Evolutionary conservation across 2,888 invertebrate genomes (phyloP), one percentile per base, ranked within the genome.

Genomic region (Alloplasta piceator): DNA sequence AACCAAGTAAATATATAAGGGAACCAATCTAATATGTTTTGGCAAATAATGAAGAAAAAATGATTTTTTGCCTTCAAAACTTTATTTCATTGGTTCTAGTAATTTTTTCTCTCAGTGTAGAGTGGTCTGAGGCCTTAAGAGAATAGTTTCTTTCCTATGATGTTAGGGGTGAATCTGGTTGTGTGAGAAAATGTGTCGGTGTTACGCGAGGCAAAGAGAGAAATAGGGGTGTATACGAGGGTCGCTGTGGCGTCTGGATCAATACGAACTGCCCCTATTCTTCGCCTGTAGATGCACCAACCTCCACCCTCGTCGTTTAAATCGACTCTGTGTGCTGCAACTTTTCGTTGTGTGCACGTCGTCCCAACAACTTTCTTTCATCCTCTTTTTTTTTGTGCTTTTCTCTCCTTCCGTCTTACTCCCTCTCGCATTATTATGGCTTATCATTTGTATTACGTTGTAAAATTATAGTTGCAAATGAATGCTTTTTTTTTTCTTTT

Each of bases 191-290:
- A 46, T 58, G 50, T 76, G 75, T 80, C 64, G 52, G 78, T 77
- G 75, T 74, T 78, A 64, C 64, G 72, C n/a, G n/a, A 72, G 52
- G 68, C 16, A 60, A 58, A 56, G 38, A 46, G 66, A 70, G 78
- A 58, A 60, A 70, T n/a, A n/a, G n/a, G 80, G 58, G 70, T 58
- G 55, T 61, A 55, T 66, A 66, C 70, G 63, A 84, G 84, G 83
- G 86, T 77, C 50, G 73, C 46, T 83, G 83, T 88, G 87, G 88
- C 78, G 86, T 86, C 87, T 84, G 88, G 91, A 91, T 91, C 91
- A 91, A 91, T 91, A 91, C 90, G 86, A 89, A 90, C 90, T 89
- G 89, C 89, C 87, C 89, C 90, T 90, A 90, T 91, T 90, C 90
- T 89, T 89, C 85, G 82, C 83, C 84, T 86, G 85, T 86, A 43